phyloP scores from a whole-genome alignment of 2,113 vertebrate species.

The Rhabdornis inornatus region DNA sequence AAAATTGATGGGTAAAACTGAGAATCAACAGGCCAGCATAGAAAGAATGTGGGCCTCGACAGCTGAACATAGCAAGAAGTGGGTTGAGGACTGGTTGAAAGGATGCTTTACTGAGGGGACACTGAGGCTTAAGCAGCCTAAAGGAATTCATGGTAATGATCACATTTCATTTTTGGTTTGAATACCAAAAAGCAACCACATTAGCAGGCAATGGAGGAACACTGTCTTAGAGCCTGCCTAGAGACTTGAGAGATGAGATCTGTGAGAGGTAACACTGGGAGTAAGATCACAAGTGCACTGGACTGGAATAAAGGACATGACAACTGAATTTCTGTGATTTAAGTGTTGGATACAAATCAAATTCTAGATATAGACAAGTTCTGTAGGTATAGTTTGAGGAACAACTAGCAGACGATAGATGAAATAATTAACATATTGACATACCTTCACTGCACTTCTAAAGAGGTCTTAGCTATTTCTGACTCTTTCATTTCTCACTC shows the following conservation, averaged over 20 bases:
- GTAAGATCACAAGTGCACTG: background rate
- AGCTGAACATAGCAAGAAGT: background rate
- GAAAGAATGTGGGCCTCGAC: background rate
- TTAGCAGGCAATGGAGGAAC: background rate
- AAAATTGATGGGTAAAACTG: background rate
- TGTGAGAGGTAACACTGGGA: background rate
- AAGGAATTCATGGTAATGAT: background rate
- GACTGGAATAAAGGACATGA: background rate
- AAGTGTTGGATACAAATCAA: background rate
- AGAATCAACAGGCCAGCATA: background rate
- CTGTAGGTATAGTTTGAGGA: background rate
- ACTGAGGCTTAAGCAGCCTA: background rate
- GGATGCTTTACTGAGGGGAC: background rate
- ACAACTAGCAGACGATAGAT: background rate
- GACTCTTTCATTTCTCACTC: slow-evolving; percentile 21
- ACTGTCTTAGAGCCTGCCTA: background rate
- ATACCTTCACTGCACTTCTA: background rate
- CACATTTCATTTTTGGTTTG: background rate
- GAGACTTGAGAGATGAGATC: background rate
- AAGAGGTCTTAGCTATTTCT: background rate
- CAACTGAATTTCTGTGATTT: background rate
- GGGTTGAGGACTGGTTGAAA: background rate
- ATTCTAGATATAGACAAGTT: background rate
- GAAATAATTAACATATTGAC: background rate
- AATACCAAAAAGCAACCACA: background rate